phyloP scores from a whole-genome alignment of 2,888 invertebrate genomes.

The Syrphus vitripennis region DNA sequence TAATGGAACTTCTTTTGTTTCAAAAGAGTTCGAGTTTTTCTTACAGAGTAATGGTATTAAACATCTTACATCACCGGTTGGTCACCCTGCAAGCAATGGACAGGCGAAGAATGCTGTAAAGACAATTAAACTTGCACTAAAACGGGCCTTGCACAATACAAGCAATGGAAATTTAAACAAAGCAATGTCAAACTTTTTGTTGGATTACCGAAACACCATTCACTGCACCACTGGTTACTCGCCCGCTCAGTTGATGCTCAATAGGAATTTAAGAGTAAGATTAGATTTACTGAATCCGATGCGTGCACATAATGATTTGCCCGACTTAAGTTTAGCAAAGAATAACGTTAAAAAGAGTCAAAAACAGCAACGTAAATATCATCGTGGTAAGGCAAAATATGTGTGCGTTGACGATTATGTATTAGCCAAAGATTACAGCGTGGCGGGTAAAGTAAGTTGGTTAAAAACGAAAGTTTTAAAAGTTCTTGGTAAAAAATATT shows the following conservation, averaged over 20 bases:
- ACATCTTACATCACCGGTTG: neutral
- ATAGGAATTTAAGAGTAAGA: neutral
- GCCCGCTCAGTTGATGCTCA: neutral
- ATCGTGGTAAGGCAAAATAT: neutral
- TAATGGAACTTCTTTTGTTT: neutral
- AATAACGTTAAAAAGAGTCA: neutral
- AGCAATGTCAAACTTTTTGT: neutral
- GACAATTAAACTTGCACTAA: neutral
- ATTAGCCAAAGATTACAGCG: neutral
- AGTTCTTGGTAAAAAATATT: neutral
- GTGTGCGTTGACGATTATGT: neutral
- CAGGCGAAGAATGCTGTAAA: neutral
- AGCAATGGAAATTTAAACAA: neutral
- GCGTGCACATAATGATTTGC: neutral
- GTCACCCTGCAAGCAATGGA: conserved; percentile 23
- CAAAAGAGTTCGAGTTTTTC: neutral
- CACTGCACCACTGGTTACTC: neutral
- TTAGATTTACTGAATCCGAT: neutral
- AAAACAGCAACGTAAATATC: neutral
- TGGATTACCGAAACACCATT: neutral
- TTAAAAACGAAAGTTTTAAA: neutral
- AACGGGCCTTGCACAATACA: neutral
- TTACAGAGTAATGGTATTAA: neutral
- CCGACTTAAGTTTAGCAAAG: neutral
- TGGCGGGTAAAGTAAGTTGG: neutral